phyloP scores from a whole-genome alignment of 2,797 vertebrate species.

The Artibeus lituratus region DNA sequence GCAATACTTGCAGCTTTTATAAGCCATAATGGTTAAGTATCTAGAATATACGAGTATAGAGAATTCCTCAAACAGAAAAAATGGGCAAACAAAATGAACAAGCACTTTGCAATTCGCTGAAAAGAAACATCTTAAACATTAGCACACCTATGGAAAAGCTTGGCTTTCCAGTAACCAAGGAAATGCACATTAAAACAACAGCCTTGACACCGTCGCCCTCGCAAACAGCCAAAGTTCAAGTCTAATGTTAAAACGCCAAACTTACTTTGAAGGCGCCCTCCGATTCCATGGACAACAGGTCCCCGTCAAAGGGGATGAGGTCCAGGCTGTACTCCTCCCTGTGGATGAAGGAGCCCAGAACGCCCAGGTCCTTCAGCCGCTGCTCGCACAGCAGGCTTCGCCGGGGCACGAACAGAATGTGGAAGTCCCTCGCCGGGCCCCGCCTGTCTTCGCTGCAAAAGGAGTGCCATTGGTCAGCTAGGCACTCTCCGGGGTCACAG shows the following conservation, averaged over 20 bases:
- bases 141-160: not conserved
- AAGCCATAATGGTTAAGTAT: not conserved
- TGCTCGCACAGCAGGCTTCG: constrained; percentile 96
- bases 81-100: not conserved
- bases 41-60: not conserved
- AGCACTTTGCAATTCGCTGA: not conserved
- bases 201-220: not conserved
- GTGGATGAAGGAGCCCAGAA: constrained; percentile 92
- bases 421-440: constrained; percentile 90
- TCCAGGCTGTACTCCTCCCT: constrained; percentile 97
- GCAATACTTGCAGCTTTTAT: not conserved
- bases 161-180: not conserved
- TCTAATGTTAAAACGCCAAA: accelerated
- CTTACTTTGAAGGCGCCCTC: constrained; percentile 94
- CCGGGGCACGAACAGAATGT: constrained; percentile 96
- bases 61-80: not conserved
- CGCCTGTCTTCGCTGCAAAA: constrained; percentile 91
- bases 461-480: not conserved
- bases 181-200: not conserved
- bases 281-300: constrained; percentile 98
- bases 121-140: not conserved
- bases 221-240: not conserved
- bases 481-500: not conserved
- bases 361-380: constrained; percentile 94
- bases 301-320: constrained; percentile 96